Evolutionary conservation across 2,113 vertebrate species (phyloP).

Genomic region (Donacobius atricapilla): DNA sequence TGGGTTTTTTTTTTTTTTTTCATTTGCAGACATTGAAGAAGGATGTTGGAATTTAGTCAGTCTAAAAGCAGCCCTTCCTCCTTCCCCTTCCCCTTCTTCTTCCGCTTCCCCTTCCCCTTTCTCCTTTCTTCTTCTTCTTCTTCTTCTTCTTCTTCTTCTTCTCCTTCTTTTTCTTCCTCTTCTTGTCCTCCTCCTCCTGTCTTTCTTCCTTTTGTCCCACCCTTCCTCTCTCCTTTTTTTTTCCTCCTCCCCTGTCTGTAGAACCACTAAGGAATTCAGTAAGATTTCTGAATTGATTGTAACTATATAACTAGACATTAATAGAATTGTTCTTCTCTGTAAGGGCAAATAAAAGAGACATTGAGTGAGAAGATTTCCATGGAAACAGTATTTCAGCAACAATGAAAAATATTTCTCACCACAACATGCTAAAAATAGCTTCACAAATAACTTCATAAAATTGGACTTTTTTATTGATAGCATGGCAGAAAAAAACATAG

Average conservation of each 20-base stretch:
- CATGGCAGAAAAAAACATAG: not conserved
- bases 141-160: not conserved
- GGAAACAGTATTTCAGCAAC: constrained; percentile 40
- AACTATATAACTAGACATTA: not conserved
- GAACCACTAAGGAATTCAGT: not conserved
- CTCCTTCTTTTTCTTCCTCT: no score
- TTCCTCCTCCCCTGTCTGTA: not conserved
- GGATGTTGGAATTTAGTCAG: not conserved
- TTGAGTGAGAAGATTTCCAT: constrained; percentile 48
- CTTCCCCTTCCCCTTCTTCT: not conserved
- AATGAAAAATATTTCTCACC: constrained; percentile 20
- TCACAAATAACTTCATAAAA: constrained; percentile 22
- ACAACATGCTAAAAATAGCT: constrained; percentile 6
- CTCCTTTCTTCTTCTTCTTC: not conserved
- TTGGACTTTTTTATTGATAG: not conserved
- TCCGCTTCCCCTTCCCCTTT: not conserved
- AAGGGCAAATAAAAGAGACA: not conserved
- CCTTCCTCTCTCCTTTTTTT: not conserved
- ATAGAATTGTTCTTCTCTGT: not conserved
- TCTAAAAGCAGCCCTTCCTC: not conserved
- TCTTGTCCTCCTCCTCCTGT: not conserved
- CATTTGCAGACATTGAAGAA: not conserved
- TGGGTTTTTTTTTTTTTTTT: not conserved
- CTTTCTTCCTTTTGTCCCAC: not conserved
- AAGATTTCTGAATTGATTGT: not conserved